Conservation (phyloP, 2,888 invertebrate genomes). For the Acleris emargana region DNA sequence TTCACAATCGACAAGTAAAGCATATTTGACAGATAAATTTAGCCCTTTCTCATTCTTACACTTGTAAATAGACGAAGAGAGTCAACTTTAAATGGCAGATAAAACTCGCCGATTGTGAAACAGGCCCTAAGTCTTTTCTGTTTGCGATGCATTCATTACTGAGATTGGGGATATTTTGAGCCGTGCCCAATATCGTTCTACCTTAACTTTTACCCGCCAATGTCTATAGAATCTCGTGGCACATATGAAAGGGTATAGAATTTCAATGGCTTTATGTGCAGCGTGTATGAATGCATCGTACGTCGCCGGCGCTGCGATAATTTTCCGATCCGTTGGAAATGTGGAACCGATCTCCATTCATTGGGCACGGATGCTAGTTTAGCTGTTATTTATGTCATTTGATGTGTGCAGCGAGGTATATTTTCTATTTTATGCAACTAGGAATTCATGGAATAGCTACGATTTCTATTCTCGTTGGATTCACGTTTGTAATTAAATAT, state of each 20-base stretch:
- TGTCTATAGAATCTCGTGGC: not conserved
- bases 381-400: slow-evolving; percentile 8
- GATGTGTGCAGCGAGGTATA: slow-evolving; percentile 7
- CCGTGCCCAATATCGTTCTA: too few relatives aligned
- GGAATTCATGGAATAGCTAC: not conserved
- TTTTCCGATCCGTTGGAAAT: slow-evolving; percentile 12
- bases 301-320: not conserved
- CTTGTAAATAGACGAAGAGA: too few relatives aligned
- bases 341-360: slow-evolving; percentile 3
- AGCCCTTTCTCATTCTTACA: too few relatives aligned
- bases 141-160: too few relatives aligned
- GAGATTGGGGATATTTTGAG: too few relatives aligned
- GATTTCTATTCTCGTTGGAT: too few relatives aligned
- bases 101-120: too few relatives aligned
- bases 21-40: too few relatives aligned
- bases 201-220: not conserved
- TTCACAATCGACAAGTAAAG: too few relatives aligned
- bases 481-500: too few relatives aligned
- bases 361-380: slow-evolving; percentile 7
- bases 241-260: not conserved
- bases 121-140: too few relatives aligned
- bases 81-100: too few relatives aligned
- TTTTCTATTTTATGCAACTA: not conserved
- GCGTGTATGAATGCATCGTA: slow-evolving; percentile 6
- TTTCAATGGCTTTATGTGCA: not conserved